Conservation (phyloP, 1,140 invertebrate species). For the Papilio machaon region DNA sequence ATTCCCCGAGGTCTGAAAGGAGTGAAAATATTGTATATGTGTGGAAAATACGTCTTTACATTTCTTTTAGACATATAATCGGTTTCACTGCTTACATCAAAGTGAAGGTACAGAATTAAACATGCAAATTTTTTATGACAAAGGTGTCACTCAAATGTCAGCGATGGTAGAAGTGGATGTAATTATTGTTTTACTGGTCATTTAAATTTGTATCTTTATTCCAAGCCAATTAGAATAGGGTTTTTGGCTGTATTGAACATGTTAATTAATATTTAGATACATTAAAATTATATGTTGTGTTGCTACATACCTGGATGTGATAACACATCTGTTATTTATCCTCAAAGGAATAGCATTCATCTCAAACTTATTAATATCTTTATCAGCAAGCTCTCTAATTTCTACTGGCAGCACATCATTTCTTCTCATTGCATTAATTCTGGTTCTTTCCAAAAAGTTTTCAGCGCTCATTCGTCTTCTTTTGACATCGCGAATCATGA, state of each 20-base stretch:
- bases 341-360: conserved; percentile 86
- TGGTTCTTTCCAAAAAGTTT: conserved; percentile 86
- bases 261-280: background rate
- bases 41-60: too few relatives aligned
- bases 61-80: too few relatives aligned
- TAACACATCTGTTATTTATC: conserved; percentile 87
- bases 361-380: conserved; percentile 89
- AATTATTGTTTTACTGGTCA: too few relatives aligned
- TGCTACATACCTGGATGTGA: conserved; percentile 84
- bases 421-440: conserved; percentile 89
- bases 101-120: too few relatives aligned
- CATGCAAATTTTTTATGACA: too few relatives aligned
- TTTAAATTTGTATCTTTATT: too few relatives aligned
- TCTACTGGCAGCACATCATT: conserved; percentile 92
- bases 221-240: too few relatives aligned
- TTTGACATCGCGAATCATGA: conserved; percentile 92
- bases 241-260: too few relatives aligned
- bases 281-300: background rate
- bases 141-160: too few relatives aligned
- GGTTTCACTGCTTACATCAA: too few relatives aligned
- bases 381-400: conserved; percentile 88
- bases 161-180: too few relatives aligned
- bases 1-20: conserved; percentile 87
- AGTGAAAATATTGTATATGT: background rate
- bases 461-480: conserved; percentile 88